Base-by-base conservation (phyloP, 2,113 vertebrate species). In the Copsychus sechellarum region DNA sequence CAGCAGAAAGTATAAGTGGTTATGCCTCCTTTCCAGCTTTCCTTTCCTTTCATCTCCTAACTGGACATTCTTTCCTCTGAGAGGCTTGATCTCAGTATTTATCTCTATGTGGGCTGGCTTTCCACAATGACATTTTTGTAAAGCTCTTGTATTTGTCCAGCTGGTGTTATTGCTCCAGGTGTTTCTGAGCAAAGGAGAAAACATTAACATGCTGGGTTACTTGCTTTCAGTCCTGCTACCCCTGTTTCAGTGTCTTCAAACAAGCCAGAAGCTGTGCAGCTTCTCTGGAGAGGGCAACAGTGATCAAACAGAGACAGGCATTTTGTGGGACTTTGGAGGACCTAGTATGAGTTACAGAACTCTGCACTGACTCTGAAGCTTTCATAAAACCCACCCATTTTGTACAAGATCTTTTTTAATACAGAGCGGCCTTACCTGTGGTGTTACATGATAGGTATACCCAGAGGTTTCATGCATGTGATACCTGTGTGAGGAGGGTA, bases 381-480 rank as follows among this genome's bases (percentile, higher is more conserved):
- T 40, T 43, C 18, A 5, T 26, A 66, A 81, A 87, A 48, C 5
- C 22, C 38, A 38, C 8, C 42, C 8, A 31, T 89, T 83, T 67
- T 50, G 12, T 50, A 23, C 8, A 14, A n/a, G 19, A 47, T 18
- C 6, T 67, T 64, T 36, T 40, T 42, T 42, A 43, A 21, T 25
- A 42, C 10, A 38, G 7, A 9, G 3, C 3, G 45, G 7, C 7
- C 6, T 56, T 84, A 15, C 0, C 0, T 29, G 19, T 43, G 22
- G 33, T 60, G 29, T 34, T 43, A 62, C 6, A 2, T 0, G 0
- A 51, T 17, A 5, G 15, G 8, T 40, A 11, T 8, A 17, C 5
- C 13, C 25, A 60, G 40, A 22, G 29, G 7, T 5, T 43, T 47
- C 5, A 18, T 16, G 42, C 5, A 2, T 11, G 34, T 42, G 17